Conservation (phyloP, 2,888 invertebrate genomes). For the Melanostoma mellinum region DNA sequence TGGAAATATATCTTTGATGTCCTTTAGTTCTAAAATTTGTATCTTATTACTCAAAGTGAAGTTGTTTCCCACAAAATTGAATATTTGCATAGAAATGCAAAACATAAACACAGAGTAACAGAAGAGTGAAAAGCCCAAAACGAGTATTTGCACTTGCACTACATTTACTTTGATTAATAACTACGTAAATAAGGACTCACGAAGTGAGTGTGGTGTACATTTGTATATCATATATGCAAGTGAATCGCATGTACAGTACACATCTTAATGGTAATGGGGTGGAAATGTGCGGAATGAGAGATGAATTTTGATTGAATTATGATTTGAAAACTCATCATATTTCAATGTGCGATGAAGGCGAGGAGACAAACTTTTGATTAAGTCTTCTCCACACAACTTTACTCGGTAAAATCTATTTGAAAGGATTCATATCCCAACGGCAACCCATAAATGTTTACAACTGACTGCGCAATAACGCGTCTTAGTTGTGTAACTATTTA, state of each 20-base stretch:
- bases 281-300: conserved; percentile 49
- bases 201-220: neutral
- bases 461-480: conserved; percentile 39
- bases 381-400: neutral
- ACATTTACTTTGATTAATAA: conserved; percentile 69
- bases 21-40: conserved; percentile 14
- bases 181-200: conserved; percentile 32
- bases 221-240: neutral
- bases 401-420: neutral
- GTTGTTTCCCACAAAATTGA: conserved; percentile 53
- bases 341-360: neutral
- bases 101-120: conserved; percentile 31
- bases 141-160: conserved; percentile 44
- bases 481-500: conserved; percentile 17
- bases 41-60: conserved; percentile 56
- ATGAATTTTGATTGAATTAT: conserved; percentile 67
- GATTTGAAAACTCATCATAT: conserved; percentile 48
- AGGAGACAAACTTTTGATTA: conserved; percentile 9
- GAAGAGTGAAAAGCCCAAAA: neutral
- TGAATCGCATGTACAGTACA: conserved; percentile 3
- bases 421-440: conserved; percentile 4
- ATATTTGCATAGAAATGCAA: conserved; percentile 66
- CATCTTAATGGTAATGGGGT: conserved; percentile 43
- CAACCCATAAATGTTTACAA: conserved; percentile 48
- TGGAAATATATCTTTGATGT: conserved; percentile 35